Base-by-base conservation (phyloP, 2,113 vertebrate genomes). In the Pterocles gutturalis region DNA sequence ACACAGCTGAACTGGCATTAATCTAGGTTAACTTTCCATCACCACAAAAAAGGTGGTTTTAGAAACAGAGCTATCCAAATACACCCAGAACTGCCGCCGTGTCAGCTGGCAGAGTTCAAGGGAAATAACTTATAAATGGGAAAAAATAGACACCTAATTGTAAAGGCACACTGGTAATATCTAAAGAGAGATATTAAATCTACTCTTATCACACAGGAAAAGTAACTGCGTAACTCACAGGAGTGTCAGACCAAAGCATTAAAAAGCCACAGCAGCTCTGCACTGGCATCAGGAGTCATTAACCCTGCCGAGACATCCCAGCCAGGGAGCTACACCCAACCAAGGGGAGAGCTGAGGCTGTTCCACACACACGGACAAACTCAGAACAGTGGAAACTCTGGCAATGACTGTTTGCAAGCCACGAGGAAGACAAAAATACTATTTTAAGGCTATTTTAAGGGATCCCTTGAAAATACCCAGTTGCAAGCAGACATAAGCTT, bases 291-390 rank as follows among this genome's bases (percentile, higher is more conserved):
- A 7, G n/a, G 46, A 48, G 45, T 3, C 8, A 31, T 43, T 29
- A 45, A 29, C 0, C 0, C 45, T 55, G 45, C 49, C 2, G 28
- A 34, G 25, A 55, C 0, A 0, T 28, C 49, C 17, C 29, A 21
- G 38, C 3, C n/a, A 3, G 1, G 3, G 54, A n/a, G n/a, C 24
- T 9, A 18, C 13, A 2, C 3, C 0, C 13, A 77, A 14, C 18
- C 31, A 11, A 34, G 45, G n/a, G 24, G 38, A 65, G 24, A 55
- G 36, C 33, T 3, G 11, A 61, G 19, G 49, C 28, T 62, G 28
- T 7, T 51, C 55, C 9, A 11, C 3, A 10, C 1, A 53, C 8
- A n/a, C 0, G 0, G 10, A 22, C 17, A n/a, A 26, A 76, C 31
- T 25, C 22, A 66, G 36, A 83, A 51, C 25, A 54, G 36, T 1